Base-by-base conservation (phyloP, 1,140 invertebrate genomes). In the Lycorma delicatula region DNA sequence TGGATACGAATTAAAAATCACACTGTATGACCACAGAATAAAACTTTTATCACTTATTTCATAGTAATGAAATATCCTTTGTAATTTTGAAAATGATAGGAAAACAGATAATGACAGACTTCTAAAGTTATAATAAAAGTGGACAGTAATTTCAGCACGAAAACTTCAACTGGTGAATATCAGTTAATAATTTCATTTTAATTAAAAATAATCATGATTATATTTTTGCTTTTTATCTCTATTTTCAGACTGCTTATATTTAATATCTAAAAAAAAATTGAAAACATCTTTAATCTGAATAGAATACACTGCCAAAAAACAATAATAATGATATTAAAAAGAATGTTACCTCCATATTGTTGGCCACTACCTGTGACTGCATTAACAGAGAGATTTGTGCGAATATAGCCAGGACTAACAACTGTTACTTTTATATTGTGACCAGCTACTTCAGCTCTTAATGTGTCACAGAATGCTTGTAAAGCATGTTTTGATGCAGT, bases 401-500 rank as follows among this genome's bases (percentile, higher is more conserved):
- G 80, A 18, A 97, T 86, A 69, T 97, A 97, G 2, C 91, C 90
- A 52, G 93, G 91, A 75, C 82, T 91, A 7, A 94, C 71, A 11
- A 91, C 81, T 36, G 84, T 86, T 2, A 97, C 85, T 68, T 84
- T 77, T 49, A 97, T 79, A 66, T 88, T 85, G 62, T 85, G 74
- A 46, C 81, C 72, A 25, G 74, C 69, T 63, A 95, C 76, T 79
- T 95, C 92, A 22, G 90, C 82, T 67, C 91, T 73, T 13, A 92
- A 71, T n/a, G 79, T 79, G 73, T 94, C 92, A 56, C 82, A 84
- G 75, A 91, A 93, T 26, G 89, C 90, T 77, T 93, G 88, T 16
- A 96, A 66, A 2, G 95, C 94, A 78, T 97, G 93, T 75, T 98
- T 98, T 0, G 93, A 94, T 18, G 93, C 92, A 58, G 86, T 80